Conservation (phyloP, 2,797 vertebrate species). For the Eleutherodactylus coqui region DNA sequence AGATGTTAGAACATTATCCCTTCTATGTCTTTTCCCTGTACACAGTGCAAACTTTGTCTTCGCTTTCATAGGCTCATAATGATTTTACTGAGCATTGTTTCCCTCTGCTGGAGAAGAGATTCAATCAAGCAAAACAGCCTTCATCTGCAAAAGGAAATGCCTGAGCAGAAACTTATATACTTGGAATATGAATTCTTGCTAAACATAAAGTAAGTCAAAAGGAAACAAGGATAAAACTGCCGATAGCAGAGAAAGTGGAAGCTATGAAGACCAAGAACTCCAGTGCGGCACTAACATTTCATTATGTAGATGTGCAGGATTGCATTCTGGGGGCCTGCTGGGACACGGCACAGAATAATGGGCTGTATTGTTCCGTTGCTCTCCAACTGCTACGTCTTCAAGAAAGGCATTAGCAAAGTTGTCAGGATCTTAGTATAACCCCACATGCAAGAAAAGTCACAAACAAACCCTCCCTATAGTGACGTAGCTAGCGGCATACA, state of each 20-base stretch:
- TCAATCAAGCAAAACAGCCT: background rate
- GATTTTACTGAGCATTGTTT: conserved; percentile 23
- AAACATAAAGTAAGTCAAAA: background rate
- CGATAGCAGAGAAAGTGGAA: background rate
- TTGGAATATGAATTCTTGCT: background rate
- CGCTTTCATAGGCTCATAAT: background rate
- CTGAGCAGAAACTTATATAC: background rate
- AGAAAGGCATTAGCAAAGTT: conserved; percentile 38
- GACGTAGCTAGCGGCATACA: conserved; percentile 19
- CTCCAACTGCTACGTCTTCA: conserved; percentile 33
- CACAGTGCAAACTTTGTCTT: background rate
- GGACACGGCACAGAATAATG: conserved; percentile 51
- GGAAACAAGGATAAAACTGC: background rate
- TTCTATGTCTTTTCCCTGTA: background rate
- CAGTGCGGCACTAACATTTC: conserved; percentile 3
- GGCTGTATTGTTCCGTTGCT: conserved; percentile 34
- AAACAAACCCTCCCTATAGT: conserved; percentile 33
- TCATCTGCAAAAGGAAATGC: background rate
- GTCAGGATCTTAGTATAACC: conserved; percentile 36
- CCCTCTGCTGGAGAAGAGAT: conserved; percentile 46
- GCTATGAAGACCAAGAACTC: background rate
- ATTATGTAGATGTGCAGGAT: conserved; percentile 26
- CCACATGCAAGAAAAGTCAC: conserved; percentile 1
- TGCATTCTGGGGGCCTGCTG: conserved; percentile 18
- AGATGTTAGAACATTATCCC: background rate